Base-by-base conservation (phyloP, 2,888 invertebrate species). In the Mesoligia furuncula region DNA sequence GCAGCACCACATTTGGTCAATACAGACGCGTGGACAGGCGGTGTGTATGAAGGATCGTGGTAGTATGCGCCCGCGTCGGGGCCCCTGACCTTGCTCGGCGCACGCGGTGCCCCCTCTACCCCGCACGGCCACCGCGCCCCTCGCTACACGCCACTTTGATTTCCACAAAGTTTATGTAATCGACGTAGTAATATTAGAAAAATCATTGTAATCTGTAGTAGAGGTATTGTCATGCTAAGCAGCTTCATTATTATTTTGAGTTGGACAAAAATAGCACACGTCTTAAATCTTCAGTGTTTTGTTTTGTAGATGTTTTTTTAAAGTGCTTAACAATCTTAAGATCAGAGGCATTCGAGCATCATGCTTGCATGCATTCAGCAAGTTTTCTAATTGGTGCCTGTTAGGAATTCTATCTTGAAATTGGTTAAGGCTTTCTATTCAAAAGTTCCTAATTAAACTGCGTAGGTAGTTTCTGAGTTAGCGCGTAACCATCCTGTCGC, bases 11-110 rank as follows among this genome's bases (percentile, higher is more conserved):
- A 90, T 90, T 92, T 91, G 92, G 92, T 92, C 90, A 91, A 90
- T 90, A 90, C 86, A 88, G 85, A 83, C 83, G 86, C 78, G 87
- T 88, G 86, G 85, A 88, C 89, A 87, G 87, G 87, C 89, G 85
- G 78, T 73, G 73, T 79, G 81, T 87, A 87, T 83, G 87, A 89
- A 90, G 90, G 91, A 88, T 87, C 87, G 87, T 85, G 86, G 88
- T 87, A 88, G 84, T 89, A 86, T 91, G 92, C 91, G 93, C 92
- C 90, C 91, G 92, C 90, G 90, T 88, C 86, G 91, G 94, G 95
- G 95, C 95, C 95, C 94, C 95, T 94, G 95, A 94, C 95, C 95
- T 95, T 95, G 95, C 89, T 90, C 87, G 80, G 89, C 90, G 90
- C 92, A 91, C 92, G 91, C 91, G 85, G 90, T 85, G 85, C 88